Percentiles rank a stretch among this genome's conserved stretches.
These are phyloP conservation scores for Clamator glandarius DNA, from an alignment of 2,797 vertebrate species.

Conservation along the genomic window DNA sequence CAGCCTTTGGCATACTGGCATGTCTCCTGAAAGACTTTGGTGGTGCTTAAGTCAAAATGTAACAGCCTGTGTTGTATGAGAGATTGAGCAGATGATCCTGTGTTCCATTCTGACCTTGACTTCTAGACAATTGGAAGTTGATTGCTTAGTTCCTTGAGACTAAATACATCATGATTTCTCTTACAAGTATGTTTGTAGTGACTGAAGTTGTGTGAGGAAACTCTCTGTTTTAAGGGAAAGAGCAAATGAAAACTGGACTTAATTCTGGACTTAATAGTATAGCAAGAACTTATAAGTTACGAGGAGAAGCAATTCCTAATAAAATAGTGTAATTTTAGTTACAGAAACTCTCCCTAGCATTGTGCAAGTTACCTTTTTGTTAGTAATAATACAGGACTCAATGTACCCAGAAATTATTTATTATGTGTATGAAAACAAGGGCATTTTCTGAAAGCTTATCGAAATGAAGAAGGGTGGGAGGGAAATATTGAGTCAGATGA, in stretches of 20 bases:
- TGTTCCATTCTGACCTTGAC: background rate
- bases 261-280: background rate
- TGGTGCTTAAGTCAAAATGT: background rate
- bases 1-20: background rate
- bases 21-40: background rate
- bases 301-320: background rate
- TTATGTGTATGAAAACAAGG: background rate
- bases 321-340: background rate
- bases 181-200: background rate
- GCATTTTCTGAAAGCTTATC: background rate
- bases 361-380: background rate
- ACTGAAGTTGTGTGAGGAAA: background rate
- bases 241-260: background rate
- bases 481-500: background rate
- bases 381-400: background rate
- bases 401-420: background rate
- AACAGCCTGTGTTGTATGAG: background rate
- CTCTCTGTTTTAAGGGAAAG: background rate
- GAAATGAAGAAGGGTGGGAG: background rate
- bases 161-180: background rate
- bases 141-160: background rate
- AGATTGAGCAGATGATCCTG: background rate
- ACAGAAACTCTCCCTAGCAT: background rate
- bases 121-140: background rate
- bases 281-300: background rate